Base-by-base conservation (phyloP, 1,140 invertebrate species). In the Hyles vespertilio region DNA sequence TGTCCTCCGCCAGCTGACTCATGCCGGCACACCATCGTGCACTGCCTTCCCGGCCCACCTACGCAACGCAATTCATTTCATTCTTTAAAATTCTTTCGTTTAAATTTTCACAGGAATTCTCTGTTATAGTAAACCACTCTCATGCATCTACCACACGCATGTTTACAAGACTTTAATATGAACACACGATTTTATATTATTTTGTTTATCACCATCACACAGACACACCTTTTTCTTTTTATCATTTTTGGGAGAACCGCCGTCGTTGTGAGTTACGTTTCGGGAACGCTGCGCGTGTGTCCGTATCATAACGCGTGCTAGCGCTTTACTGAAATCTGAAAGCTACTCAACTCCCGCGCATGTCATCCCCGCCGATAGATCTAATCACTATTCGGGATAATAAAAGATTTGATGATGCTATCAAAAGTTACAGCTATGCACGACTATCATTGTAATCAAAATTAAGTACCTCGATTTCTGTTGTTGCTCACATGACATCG, bases 1-100 rank as follows among this genome's bases (percentile, higher is more conserved):
- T 79, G 53, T 85, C 84, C 50, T 85, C 82, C 3, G 66, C 59
- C 61, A 77, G 60, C 53, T 84, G 69, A 61, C 71, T 77, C 54
- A 87, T 82, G 46, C 77, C 85, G 62, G 75, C 80, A 76, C 58
- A 83, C 87, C 74, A 85, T 88, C 76, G 55, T 67, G 68, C 60
- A 54, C 74, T 80, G n/a, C 74, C 77, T 46, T 81, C 85, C 81
- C 63, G 83, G 51, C 64, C 89, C 11, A 77, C 65, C 85, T 85
- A 56, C 12, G 33, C 36, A 56, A 47, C 36, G 45, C 50, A 40
- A 50, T n/a, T 33, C 51, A 59, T 45, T 58, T 8, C 34, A 43
- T 51, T 51, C 34, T 45, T 55, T 32, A 46, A 11, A 51, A 32
- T 34, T 33, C 9, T 12, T 50, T 22, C 40, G 32, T 50, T 50